Evolutionary conservation across 2,888 invertebrate species (phyloP), one percentile per base, ranked within the genome.

Genomic region (Megalurothrips usitatus): DNA sequence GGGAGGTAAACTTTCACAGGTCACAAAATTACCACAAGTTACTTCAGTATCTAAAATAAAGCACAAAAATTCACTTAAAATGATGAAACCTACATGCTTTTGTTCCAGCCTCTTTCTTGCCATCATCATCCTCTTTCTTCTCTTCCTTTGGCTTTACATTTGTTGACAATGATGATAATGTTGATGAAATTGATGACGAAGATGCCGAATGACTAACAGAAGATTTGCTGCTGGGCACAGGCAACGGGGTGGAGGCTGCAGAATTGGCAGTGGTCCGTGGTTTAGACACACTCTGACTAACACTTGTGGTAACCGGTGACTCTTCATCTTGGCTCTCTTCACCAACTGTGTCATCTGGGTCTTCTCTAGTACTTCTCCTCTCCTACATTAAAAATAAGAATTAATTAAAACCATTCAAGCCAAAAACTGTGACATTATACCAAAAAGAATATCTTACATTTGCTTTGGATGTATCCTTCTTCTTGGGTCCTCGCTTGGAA

Each of bases 401-500:
- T 80, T 52, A 48, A 11, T 28, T 81, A 79, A 58, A 34, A 1
- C 11, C 12, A 23, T 63, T 8, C 52, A n/a, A 28, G n/a, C 28
- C 17, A 23, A 80, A 63, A 68, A 19, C 23, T 78, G 47, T 17
- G 49, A 68, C 17, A 19, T 0, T 23, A 28, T n/a, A 23, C 28
- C 48, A 23, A 9, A 80, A 79, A 79, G 9, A 47, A 80, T 14
- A 47, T 75, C 75, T 82, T 83, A 84, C 84, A 79, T 85, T 86
- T 89, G 88, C 81, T 90, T 90, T 85, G 23, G 68, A 26, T 10
- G 58, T 19, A 14, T 75, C 68, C 68, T 90, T 94, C 88, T 89
- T 92, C 88, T 91, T 94, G 84, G 90, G 92, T 82, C 91, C 91
- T 81, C 92, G 87, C 85, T 91, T 93, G 49, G 88, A 88, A 9